phyloP scores from a whole-genome alignment of 2,113 vertebrate genomes.

The Camelus dromedarius region DNA sequence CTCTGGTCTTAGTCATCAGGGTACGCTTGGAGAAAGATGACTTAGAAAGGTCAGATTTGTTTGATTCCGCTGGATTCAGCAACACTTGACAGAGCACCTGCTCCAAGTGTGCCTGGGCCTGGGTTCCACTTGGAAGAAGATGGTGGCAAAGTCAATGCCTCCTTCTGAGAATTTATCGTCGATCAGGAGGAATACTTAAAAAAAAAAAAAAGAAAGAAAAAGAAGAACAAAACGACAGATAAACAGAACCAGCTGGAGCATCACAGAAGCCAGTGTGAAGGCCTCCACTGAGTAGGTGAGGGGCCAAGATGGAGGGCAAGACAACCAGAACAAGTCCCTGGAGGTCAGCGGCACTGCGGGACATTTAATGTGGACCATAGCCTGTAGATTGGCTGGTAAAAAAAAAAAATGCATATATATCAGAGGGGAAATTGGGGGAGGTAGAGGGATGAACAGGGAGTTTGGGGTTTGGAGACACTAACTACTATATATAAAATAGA shows the following conservation, averaged over 20 bases:
- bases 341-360: background rate
- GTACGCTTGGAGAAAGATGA: background rate
- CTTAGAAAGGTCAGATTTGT: background rate
- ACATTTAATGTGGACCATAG: background rate
- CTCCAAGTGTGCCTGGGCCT: background rate
- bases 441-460: too few species aligned
- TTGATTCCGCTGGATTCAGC: background rate
- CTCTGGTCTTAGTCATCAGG: background rate
- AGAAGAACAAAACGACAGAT: background rate
- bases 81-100: background rate
- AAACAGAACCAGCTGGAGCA: background rate
- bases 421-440: too few species aligned
- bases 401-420: background rate
- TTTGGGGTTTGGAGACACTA: too few species aligned
- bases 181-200: background rate
- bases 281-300: background rate
- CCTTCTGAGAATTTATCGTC: background rate
- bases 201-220: background rate
- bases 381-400: background rate
- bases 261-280: background rate
- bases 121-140: background rate
- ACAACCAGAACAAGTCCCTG: background rate
- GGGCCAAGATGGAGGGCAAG: background rate
- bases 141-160: fast-evolving
- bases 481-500: too few species aligned